Percentiles rank a stretch among this genome's conserved stretches.
phyloP scores from a whole-genome alignment of 2,888 invertebrate species.

The Schizotus pectinicornis region DNA sequence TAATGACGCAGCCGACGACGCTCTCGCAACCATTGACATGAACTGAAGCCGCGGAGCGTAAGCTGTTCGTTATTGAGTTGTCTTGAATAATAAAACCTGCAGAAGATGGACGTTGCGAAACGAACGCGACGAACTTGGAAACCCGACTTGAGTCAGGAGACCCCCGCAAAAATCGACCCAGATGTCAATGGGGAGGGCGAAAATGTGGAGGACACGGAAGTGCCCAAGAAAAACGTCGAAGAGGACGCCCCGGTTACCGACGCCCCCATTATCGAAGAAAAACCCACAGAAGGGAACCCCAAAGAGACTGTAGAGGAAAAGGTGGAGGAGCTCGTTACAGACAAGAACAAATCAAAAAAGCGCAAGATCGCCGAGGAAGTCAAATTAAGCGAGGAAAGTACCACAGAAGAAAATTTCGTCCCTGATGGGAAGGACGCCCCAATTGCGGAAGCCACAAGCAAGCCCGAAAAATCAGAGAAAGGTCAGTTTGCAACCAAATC shows the following conservation, averaged over 20 bases:
- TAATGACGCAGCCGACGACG: conserved; percentile 13
- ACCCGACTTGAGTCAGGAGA: conserved; percentile 2
- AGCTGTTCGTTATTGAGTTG: conserved; percentile 8
- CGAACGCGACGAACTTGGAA: background rate
- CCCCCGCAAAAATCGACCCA: background rate
- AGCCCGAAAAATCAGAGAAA: background rate
- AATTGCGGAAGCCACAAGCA: background rate
- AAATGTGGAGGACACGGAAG: background rate
- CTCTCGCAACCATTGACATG: conserved; percentile 13
- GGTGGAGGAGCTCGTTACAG: background rate
- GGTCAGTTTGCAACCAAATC: conserved; percentile 1
- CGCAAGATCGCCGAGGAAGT: background rate
- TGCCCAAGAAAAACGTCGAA: background rate
- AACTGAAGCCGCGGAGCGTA: conserved; percentile 16
- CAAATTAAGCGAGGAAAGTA: conserved; percentile 29
- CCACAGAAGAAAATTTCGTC: conserved; percentile 32
- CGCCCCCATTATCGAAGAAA: background rate
- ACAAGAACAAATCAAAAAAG: conserved; percentile 9
- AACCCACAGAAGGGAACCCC: conserved; percentile 22
- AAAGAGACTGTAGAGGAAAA: conserved; percentile 21
- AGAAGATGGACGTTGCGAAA: conserved; percentile 10
- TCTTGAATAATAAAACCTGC: background rate
- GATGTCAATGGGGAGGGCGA: background rate
- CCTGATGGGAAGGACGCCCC: conserved; percentile 8
- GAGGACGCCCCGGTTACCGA: background rate